Evolutionary conservation across 2,888 invertebrate genomes (phyloP).

Genomic region (Smittia sp.): DNA sequence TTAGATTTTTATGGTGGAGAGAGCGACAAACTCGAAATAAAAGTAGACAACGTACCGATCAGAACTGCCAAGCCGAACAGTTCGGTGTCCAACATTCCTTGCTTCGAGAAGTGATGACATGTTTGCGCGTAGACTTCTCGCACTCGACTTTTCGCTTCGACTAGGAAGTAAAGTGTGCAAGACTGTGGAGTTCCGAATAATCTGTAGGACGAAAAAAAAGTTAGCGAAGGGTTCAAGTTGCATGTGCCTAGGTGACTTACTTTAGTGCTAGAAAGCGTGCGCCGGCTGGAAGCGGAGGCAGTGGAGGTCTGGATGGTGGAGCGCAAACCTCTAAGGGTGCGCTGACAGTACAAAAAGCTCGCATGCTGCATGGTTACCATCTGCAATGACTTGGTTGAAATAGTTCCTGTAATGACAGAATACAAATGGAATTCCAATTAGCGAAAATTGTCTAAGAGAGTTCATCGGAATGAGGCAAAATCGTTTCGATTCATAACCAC

Average conservation of each 20-base stretch:
- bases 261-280: conserved; percentile 61
- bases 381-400: conserved; percentile 54
- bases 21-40: conserved; percentile 35
- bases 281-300: conserved; percentile 58
- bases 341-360: conserved; percentile 76
- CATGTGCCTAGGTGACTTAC: conserved; percentile 45
- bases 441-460: neutral
- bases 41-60: conserved; percentile 63
- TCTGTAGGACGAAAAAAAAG: conserved; percentile 44
- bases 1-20: conserved; percentile 33
- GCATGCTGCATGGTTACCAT: conserved; percentile 61
- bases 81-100: conserved; percentile 78
- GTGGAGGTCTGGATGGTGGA: conserved; percentile 58
- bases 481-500: neutral
- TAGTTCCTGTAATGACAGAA: conserved; percentile 49
- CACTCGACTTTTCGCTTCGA: conserved; percentile 76
- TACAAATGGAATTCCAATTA: conserved; percentile 28
- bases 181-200: conserved; percentile 53
- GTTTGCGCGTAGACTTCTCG: conserved; percentile 79
- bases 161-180: conserved; percentile 55
- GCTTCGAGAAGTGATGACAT: conserved; percentile 73
- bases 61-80: conserved; percentile 78
- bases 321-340: conserved; percentile 75
- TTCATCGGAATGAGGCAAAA: neutral
- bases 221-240: neutral